Percentiles rank a stretch among this genome's conserved stretches.
Evolutionary conservation across 2,113 vertebrate species (phyloP).

Genomic region (Dasypus novemcinctus): DNA sequence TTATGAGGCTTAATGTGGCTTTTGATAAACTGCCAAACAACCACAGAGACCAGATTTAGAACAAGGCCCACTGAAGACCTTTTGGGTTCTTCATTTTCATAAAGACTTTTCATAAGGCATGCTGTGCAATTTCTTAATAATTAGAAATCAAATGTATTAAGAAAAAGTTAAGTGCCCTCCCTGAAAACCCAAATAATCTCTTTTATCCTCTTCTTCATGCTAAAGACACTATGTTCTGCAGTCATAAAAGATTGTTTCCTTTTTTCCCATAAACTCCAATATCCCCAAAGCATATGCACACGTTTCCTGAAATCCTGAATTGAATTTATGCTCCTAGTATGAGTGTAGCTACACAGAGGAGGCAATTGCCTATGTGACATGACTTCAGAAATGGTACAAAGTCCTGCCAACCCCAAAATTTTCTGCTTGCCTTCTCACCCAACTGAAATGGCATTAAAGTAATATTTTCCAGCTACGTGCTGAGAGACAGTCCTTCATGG

Average conservation of each 20-base stretch:
- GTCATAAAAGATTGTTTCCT: neutral
- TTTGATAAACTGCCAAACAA: slow-evolving; percentile 71
- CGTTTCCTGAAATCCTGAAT: neutral
- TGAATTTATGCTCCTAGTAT: neutral
- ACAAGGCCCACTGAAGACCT: slow-evolving; percentile 35
- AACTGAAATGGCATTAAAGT: neutral
- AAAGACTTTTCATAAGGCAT: slow-evolving; percentile 53
- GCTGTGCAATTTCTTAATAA: slow-evolving; percentile 37
- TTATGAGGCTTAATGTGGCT: slow-evolving; percentile 51
- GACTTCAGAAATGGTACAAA: neutral
- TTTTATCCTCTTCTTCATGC: neutral
- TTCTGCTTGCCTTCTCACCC: neutral
- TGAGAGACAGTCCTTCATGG: neutral
- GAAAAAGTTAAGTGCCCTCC: slow-evolving; percentile 20
- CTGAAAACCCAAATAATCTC: slow-evolving; percentile 23
- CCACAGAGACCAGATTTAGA: slow-evolving; percentile 67
- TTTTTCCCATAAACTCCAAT: neutral
- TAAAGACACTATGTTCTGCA: neutral
- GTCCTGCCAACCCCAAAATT: neutral
- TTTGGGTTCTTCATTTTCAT: slow-evolving; percentile 59
- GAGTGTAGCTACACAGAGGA: neutral
- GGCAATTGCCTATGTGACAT: neutral
- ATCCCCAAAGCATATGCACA: neutral
- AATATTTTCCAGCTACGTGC: neutral
- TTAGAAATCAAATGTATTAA: slow-evolving; percentile 29